Evolutionary conservation across 2,113 vertebrate species (phyloP), one percentile per base, ranked within the genome.

Genomic region (Anoplopoma fimbria): DNA sequence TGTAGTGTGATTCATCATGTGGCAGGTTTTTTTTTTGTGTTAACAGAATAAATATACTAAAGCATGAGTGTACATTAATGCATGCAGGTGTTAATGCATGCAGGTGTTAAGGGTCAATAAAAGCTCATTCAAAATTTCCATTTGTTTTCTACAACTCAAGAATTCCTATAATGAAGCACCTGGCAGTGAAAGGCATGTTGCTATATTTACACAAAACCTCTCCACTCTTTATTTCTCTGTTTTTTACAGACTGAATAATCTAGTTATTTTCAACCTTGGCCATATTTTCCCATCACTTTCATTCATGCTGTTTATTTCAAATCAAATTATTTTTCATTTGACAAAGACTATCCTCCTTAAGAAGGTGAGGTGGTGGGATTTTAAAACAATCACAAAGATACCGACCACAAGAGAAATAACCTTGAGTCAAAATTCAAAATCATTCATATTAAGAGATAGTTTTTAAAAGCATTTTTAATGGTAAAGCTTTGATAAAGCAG

Each of bases 91-190:
- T 79, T 81, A 83, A 82, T 67, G 42, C 57, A 63, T 64, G 68
- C 23, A 45, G 81, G 75, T 80, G 62, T 79, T 81, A 83, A 82
- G 81, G 63, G 68, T 77, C 75, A 83, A 7, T 61, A 67, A 84
- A 79, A 81, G 42, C 69, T 53, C n/a, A 77, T 42, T 51, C 13
- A 73, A 51, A 60, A 55, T 31, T 75, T 77, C 55, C 65, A 68
- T 63, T 77, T 60, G 47, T 76, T 77, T 76, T 77, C 62, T 82
- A 55, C 19, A 19, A 29, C 63, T 55, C 61, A 65, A 38, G 4
- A 75, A 84, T 75, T 84, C 25, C 40, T 33, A 1, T 21, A 60
- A 25, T 27, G 49, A 81, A 51, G 23, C 61, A 72, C 34, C 45
- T 78, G 55, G 31, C 61, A 63, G 53, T 65, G 45, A 75, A 73